phyloP scores from a whole-genome alignment of 2,797 vertebrate species.

The Morelia viridis region DNA sequence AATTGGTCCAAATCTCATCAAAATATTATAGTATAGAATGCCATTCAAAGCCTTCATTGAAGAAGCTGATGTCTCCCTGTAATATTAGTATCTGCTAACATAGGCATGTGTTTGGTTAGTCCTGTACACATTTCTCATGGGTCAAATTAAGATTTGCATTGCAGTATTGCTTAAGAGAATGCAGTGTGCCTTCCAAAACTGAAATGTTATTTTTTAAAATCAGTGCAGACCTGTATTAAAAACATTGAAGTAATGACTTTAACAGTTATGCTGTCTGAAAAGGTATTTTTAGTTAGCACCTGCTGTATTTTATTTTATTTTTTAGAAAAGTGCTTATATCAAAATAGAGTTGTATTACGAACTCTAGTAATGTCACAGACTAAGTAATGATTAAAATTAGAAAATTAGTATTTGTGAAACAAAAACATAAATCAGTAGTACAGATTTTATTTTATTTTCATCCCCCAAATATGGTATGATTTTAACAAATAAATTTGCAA shows the following conservation, averaged over 20 bases:
- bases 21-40: neutral
- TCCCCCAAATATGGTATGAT: conserved; percentile 20
- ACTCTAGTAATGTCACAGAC: conserved; percentile 22
- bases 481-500: conserved; percentile 6
- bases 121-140: conserved; percentile 22
- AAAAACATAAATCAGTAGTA: conserved; percentile 15
- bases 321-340: neutral
- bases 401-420: conserved; percentile 37
- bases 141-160: conserved; percentile 4
- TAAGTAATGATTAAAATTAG: conserved; percentile 29
- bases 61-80: conserved; percentile 39
- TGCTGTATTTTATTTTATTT: conserved; percentile 17
- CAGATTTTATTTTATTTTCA: neutral
- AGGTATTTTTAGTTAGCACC: conserved; percentile 32
- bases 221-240: neutral
- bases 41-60: neutral
- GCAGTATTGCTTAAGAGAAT: conserved; percentile 36
- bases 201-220: neutral
- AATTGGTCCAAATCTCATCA: neutral
- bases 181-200: conserved; percentile 26
- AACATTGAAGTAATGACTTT: conserved; percentile 41
- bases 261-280: conserved; percentile 6
- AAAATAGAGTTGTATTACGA: conserved; percentile 29
- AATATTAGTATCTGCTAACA: conserved; percentile 45
- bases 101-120: conserved; percentile 38